Evolutionary conservation across 2,797 vertebrate species (phyloP).

Genomic region (Sebastes hopkinsi): DNA sequence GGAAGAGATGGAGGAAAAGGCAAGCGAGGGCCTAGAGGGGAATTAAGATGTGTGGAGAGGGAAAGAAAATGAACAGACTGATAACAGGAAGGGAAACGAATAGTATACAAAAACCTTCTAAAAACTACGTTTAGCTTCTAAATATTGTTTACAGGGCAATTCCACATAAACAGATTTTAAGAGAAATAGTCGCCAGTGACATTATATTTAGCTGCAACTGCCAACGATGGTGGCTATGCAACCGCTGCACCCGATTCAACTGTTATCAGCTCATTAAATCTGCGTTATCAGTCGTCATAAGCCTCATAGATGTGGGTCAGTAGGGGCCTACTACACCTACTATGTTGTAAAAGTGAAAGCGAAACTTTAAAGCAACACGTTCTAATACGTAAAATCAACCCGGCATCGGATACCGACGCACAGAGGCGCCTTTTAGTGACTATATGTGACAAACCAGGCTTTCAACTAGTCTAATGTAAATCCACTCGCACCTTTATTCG

Average conservation of each 20-base stretch:
- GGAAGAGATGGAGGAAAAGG: conserved; percentile 12
- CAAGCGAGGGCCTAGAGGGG: background rate
- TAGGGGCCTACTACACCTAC: too few relatives aligned
- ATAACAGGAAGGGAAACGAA: background rate
- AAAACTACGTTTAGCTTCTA: background rate
- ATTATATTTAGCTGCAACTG: background rate
- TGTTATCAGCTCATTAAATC: too few relatives aligned
- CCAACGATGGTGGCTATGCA: background rate
- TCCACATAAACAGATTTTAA: background rate
- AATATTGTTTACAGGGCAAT: background rate
- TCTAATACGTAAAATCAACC: too few relatives aligned
- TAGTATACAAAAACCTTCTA: background rate
- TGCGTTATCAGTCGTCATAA: too few relatives aligned
- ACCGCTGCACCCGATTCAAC: background rate
- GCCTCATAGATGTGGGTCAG: too few relatives aligned
- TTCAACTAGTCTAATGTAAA: too few relatives aligned
- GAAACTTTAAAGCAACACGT: too few relatives aligned
- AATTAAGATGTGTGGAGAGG: background rate
- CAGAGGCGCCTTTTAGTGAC: too few relatives aligned
- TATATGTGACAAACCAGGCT: too few relatives aligned
- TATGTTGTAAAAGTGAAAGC: too few relatives aligned
- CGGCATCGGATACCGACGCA: too few relatives aligned
- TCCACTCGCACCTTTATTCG: too few relatives aligned
- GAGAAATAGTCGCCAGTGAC: background rate
- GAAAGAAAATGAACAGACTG: background rate